These are phyloP conservation scores for Babylonia areolata DNA, from an alignment of 1,140 invertebrate species.

Conservation along the genomic window DNA sequence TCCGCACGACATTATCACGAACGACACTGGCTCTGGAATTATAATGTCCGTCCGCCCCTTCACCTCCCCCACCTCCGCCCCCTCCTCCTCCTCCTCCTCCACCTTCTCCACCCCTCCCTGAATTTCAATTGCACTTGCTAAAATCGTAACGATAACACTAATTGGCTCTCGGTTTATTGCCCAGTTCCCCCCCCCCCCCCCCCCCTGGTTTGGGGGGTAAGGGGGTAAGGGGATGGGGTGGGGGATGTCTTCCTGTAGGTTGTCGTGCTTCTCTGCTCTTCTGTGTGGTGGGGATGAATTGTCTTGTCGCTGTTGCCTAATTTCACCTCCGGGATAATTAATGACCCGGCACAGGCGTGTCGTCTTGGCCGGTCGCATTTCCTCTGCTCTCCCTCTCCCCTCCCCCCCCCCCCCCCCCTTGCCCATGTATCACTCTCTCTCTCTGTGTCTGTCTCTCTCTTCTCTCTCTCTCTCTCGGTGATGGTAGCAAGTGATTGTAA, in stretches of 20 bases:
- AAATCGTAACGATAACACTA: slow-evolving; percentile 18
- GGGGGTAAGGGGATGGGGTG: too few species aligned
- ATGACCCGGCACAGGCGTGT: not conserved
- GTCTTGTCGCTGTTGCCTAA: not conserved
- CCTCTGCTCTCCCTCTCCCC: too few species aligned
- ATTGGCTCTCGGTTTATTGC: slow-evolving; percentile 20
- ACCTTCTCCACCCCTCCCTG: not conserved
- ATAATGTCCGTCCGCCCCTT: too few species aligned
- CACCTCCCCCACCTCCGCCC: not conserved
- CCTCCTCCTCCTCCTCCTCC: not conserved
- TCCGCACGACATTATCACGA: too few species aligned
- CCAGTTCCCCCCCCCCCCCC: not conserved
- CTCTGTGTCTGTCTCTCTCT: too few species aligned
- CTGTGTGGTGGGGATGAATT: not conserved
- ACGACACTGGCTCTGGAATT: too few species aligned
- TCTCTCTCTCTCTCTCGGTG: too few species aligned
- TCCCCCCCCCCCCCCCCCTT: too few species aligned
- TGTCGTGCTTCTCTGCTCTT: not conserved
- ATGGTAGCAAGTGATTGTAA: too few species aligned
- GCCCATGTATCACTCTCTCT: too few species aligned
- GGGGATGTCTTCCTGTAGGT: too few species aligned
- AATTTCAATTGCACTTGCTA: slow-evolving; percentile 17
- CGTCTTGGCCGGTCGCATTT: not conserved
- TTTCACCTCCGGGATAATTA: slow-evolving; percentile 10
- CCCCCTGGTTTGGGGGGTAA: too few species aligned